Base-by-base conservation (phyloP, 2,797 vertebrate genomes). In the Taeniopygia guttata region DNA sequence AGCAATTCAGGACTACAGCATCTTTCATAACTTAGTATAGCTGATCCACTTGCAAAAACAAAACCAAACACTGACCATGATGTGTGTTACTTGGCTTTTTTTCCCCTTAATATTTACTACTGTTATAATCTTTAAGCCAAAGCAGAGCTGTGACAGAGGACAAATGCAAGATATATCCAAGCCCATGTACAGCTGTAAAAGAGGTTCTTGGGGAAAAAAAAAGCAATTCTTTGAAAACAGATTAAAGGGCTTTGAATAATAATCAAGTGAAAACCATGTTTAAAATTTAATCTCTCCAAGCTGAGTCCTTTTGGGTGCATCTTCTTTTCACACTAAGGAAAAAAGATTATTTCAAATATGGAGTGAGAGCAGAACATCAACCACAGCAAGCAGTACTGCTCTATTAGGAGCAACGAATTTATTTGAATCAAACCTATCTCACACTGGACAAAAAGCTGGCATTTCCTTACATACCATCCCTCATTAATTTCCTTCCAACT, bases 21-120 rank as follows among this genome's bases (percentile, higher is more conserved):
- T 68, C 85, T 94, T 95, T 93, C 77, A 51, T 91, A 89, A 93
- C 75, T 84, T 34, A 19, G 7, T 32, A 62, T 23, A 73, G 40
- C 79, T 87, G 62, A 91, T 91, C 40, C 69, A 74, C 56, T 48
- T 34, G 40, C 60, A 85, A 90, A 94, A 93, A 1, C n/a, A 78
- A 88, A 85, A 60, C 30, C 40, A 79, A 79, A 64, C 45, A 67
- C n/a, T 49, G 75, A 42, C 63, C 25, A 30, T 32, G 32, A 88
- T 69, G 26, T 56, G 38, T 14, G 5, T 67, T 30, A 66, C 19
- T 90, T 48, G 36, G 20, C 16, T 75, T 83, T 85, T 87, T 69
- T 43, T 3, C 49, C 49, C 36, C 40, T 48, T 62, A 64, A 36
- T n/a, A 72, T 73, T 81, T 78, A 81, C 66, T 76, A 62, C 36